Evolutionary conservation across 2,888 invertebrate species (phyloP).

Genomic region (Stegophylla sp.): DNA sequence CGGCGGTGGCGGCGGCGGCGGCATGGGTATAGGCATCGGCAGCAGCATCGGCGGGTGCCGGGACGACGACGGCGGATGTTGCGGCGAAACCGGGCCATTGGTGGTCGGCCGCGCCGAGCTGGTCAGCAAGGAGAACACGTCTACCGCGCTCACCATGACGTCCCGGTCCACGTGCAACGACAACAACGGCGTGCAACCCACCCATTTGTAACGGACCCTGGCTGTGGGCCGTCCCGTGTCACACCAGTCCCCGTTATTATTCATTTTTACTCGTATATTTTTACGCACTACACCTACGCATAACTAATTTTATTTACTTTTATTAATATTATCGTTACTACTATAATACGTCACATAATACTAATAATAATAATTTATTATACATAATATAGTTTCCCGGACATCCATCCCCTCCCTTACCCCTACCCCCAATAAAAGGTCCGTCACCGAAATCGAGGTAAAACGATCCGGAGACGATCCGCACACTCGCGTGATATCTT

Average conservation of each 20-base stretch:
- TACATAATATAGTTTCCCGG: no score
- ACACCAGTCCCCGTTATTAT: neutral
- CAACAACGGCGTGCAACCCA: conserved; percentile 58
- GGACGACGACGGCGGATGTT: conserved; percentile 62
- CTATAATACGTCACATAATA: no score
- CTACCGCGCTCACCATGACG: conserved; percentile 64
- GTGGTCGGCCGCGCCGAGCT: conserved; percentile 65
- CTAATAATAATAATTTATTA: no score
- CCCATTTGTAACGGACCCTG: conserved; percentile 38
- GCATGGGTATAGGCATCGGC: conserved; percentile 66
- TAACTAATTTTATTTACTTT: neutral
- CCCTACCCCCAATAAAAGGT: no score
- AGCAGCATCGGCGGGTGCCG: conserved; percentile 63
- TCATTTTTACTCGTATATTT: conserved; percentile 12
- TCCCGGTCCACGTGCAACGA: conserved; percentile 61
- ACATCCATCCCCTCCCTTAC: no score
- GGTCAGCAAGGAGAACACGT: conserved; percentile 68
- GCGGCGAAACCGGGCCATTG: conserved; percentile 64
- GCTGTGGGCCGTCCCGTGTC: neutral
- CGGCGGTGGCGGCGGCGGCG: conserved; percentile 62
- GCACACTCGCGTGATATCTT: no score
- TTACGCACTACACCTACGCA: neutral
- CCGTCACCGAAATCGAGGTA: no score
- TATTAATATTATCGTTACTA: neutral
- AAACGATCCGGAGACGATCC: no score